A percentile compares a stretch with the other conserved stretches of the same genome.
These are phyloP conservation scores for Neoitamus cyanurus DNA, from an alignment of 2,888 invertebrate genomes.

Conservation along the genomic window DNA sequence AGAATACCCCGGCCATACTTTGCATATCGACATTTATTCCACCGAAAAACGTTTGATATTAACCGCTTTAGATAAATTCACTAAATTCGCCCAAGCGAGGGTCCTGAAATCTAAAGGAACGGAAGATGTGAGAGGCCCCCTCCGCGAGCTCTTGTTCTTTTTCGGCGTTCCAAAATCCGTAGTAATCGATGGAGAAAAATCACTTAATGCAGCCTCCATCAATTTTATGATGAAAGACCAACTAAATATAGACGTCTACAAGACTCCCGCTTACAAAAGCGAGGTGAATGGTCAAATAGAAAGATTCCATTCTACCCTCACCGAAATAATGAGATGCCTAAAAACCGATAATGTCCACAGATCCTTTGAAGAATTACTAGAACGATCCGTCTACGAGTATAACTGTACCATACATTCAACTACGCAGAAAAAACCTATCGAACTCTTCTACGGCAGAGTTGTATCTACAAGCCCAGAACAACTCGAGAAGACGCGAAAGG, in stretches of 20 bases:
- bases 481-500: not conserved
- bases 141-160: slow-evolving; percentile 17
- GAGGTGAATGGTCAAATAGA: slow-evolving; percentile 46
- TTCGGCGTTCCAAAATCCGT: slow-evolving; percentile 24
- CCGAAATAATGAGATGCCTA: slow-evolving; percentile 46
- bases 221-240: slow-evolving; percentile 26
- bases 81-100: slow-evolving; percentile 26
- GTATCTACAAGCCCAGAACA: not conserved
- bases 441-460: slow-evolving; percentile 38
- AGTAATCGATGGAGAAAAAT: slow-evolving; percentile 27
- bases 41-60: not conserved
- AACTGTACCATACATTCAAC: slow-evolving; percentile 22
- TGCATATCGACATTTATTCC: slow-evolving; percentile 41
- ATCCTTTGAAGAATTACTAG: too few species aligned
- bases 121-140: slow-evolving; percentile 26
- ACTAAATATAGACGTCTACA: slow-evolving; percentile 29
- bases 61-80: slow-evolving; percentile 47
- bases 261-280: slow-evolving; percentile 40
- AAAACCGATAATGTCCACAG: too few species aligned
- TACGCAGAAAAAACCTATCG: slow-evolving; percentile 39
- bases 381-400: slow-evolving; percentile 27
- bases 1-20: slow-evolving; percentile 4
- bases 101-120: slow-evolving; percentile 36
- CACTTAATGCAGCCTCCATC: slow-evolving; percentile 33
- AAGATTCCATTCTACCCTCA: slow-evolving; percentile 47